A percentile compares a stretch with the other conserved stretches of the same genome.
Evolutionary conservation across 2,113 vertebrate species (phyloP).

Genomic region (Petroica traversi): DNA sequence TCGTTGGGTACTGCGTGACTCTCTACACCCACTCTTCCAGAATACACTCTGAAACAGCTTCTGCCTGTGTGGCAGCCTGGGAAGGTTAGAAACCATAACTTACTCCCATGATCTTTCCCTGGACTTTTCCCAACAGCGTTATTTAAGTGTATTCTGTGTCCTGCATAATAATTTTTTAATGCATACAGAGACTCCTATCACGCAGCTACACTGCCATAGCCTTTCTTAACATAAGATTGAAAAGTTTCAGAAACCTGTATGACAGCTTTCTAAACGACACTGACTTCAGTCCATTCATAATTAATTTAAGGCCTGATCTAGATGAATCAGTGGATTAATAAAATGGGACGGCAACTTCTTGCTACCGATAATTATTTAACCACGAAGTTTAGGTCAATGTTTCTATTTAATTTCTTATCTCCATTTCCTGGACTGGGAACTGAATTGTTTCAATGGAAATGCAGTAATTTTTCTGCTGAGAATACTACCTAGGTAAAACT

Average conservation of each 20-base stretch:
- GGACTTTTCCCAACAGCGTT: background rate
- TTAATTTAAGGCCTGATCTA: background rate
- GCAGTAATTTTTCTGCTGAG: background rate
- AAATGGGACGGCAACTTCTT: background rate
- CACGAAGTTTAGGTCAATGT: background rate
- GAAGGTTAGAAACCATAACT: background rate
- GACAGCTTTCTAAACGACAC: background rate
- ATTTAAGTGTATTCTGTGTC: background rate
- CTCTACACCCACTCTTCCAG: background rate
- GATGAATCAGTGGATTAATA: background rate
- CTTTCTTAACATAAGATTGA: background rate
- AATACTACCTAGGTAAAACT: background rate
- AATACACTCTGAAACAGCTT: background rate
- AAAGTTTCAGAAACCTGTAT: background rate
- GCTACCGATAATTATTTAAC: background rate
- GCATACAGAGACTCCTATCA: background rate
- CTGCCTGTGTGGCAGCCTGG: background rate
- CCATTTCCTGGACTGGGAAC: background rate
- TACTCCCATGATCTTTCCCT: background rate
- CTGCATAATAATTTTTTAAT: background rate
- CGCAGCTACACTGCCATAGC: background rate
- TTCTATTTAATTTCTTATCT: background rate
- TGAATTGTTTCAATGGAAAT: constrained; percentile 27
- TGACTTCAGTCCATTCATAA: background rate
- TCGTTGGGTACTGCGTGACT: background rate